Percentiles rank a stretch among this genome's conserved stretches.
phyloP scores from a whole-genome alignment of 2,888 invertebrate species.

The Drosophila recens region DNA sequence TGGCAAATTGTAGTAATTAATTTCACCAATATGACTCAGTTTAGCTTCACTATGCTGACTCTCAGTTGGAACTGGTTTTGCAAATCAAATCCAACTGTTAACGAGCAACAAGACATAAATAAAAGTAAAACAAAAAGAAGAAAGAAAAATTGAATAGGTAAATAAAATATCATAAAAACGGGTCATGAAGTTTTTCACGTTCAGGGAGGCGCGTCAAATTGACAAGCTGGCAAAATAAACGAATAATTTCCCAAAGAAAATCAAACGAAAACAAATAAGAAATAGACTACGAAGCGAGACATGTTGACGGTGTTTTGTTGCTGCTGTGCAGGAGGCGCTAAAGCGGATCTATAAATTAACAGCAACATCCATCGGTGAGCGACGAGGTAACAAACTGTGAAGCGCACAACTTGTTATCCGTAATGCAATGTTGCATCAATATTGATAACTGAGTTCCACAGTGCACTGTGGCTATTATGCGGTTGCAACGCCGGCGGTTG shows the following conservation, averaged over 20 bases:
- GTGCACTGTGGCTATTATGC: constrained; percentile 13
- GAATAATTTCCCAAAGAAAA: constrained; percentile 46
- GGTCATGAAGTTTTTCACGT: constrained; percentile 50
- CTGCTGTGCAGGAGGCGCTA: constrained; percentile 25
- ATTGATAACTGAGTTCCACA: constrained; percentile 45
- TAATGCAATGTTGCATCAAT: constrained; percentile 39
- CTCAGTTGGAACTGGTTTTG: constrained; percentile 52
- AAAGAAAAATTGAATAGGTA: constrained; percentile 7
- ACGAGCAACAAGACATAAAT: constrained; percentile 20
- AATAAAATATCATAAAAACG: constrained; percentile 35
- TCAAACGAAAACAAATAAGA: constrained; percentile 41
- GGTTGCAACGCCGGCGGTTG: constrained; percentile 44
- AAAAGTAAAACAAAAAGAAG: constrained; percentile 1
- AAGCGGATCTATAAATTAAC: constrained; percentile 69
- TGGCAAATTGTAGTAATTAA: constrained; percentile 61
- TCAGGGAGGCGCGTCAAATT: constrained; percentile 48
- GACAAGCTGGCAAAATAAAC: constrained; percentile 54
- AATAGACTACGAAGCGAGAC: constrained; percentile 21
- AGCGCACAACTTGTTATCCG: constrained; percentile 28
- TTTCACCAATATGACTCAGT: constrained; percentile 47
- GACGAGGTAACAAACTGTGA: constrained; percentile 41
- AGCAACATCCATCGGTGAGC: constrained; percentile 34
- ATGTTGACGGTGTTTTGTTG: constrained; percentile 20
- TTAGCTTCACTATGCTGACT: constrained; percentile 22
- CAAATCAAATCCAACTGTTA: constrained; percentile 51